Evolutionary conservation across 2,888 invertebrate genomes (phyloP), one percentile per base, ranked within the genome.

Genomic region (Drosophila fungiperda): DNA sequence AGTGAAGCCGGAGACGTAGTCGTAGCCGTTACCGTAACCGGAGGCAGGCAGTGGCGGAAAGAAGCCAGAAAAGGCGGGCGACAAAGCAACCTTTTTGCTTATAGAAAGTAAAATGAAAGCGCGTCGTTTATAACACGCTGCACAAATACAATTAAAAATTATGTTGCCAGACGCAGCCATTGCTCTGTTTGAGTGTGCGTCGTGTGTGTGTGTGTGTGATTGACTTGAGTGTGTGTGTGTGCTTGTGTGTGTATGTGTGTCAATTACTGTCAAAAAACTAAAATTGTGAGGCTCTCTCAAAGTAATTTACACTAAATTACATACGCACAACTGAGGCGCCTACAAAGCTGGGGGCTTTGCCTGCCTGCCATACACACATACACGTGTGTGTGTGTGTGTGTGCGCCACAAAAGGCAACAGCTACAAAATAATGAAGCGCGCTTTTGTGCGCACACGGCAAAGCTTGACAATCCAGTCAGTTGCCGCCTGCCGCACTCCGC

Each of bases 241-340:
- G 42, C 20, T 6, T 35, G 29, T 68, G 61, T 26, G 67, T 55
- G 45, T 62, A 35, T 63, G 59, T 61, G 53, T 63, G 64, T 69
- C 77, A 77, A 76, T 76, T 76, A 77, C 76, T 76, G 76, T 76
- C 76, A 82, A 78, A 45, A 72, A 82, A 70, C 78, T 82, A 65
- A 76, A 82, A 82, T 79, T 82, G 80, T 57, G 65, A 61, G 83
- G 76, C 71, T 82, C 76, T 69, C 74, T 83, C 83, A 86, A 83
- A 83, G 87, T 83, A 83, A 83, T 83, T 83, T 83, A 86, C 87
- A 86, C 87, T 86, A 83, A 83, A 86, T 83, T 83, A 83, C 87
- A 82, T 79, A 76, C 83, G 79, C 71, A 81, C 83, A 83, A 80
- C 68, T 60, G 64, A 73, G 81, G 67, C 65, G 60, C 50, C 63